Conservation (phyloP, 2,797 vertebrate species). For the Hydrocynus forskahlii region DNA sequence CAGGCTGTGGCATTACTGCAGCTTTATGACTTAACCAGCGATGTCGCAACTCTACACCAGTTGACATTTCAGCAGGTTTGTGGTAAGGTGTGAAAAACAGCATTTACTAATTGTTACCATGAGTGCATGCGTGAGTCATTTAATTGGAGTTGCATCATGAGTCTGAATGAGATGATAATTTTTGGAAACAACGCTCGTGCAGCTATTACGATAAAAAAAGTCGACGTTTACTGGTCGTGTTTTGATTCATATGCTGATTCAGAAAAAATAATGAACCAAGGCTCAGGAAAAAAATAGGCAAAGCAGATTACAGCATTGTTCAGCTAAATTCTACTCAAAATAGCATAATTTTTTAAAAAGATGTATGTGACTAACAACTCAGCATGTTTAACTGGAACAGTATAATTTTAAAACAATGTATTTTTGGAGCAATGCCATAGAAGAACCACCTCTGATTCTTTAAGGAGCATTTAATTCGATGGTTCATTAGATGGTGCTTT, state of each 20-base stretch:
- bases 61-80: slow-evolving; percentile 22
- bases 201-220: not conserved
- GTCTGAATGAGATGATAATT: not conserved
- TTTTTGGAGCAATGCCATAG: not conserved
- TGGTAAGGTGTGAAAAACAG: slow-evolving; percentile 2
- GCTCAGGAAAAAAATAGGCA: not conserved
- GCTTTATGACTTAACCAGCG: slow-evolving; percentile 32
- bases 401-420: too few species aligned
- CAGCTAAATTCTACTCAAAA: not conserved
- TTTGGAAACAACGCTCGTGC: not conserved
- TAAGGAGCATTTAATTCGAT: too few species aligned
- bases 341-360: not conserved
- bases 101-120: slow-evolving; percentile 1
- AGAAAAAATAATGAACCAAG: not conserved
- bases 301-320: not conserved
- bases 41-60: slow-evolving; percentile 8
- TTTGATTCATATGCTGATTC: not conserved
- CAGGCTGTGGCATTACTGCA: not conserved
- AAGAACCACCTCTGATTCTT: not conserved
- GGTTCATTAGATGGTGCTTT: too few species aligned
- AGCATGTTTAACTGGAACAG: not conserved
- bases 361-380: not conserved
- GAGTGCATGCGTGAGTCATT: slow-evolving; percentile 6
- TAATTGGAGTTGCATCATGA: not conserved
- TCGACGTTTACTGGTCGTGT: not conserved